Base-by-base conservation (phyloP, 2,888 invertebrate genomes). In the Timema podura region DNA sequence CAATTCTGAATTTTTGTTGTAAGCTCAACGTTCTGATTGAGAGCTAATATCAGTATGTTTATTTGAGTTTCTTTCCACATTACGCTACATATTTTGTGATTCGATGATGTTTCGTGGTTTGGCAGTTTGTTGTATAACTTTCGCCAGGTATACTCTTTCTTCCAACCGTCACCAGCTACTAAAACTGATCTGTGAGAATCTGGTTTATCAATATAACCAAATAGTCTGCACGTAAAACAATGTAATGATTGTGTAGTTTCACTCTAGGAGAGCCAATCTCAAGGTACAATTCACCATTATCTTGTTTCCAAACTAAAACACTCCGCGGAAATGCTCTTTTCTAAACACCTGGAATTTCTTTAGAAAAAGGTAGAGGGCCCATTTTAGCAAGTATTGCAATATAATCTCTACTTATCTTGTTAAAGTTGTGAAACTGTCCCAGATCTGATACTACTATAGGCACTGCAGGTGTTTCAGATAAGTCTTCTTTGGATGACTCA, bases 271-370 rank as follows among this genome's bases (percentile, higher is more conserved):
- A 54, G 54, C 54, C 54, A 54, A 16, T 54, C 54, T 54, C 54
- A 16, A 54, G 54, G 54, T 54, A 54, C 54, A 54, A 54, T 54
- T 54, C 54, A 54, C 54, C 54, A 54, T 54, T 54, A 54, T 13
- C 54, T 54, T 10, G 54, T 54, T 54, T 54, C 54, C n/a, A 54
- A 54, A 54, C 54, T 54, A 54, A 54, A 16, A 54, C 54, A 10
- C 54, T 54, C 10, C 54, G 54, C 54, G 54, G 54, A 54, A 54
- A 54, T 54, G 54, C 54, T 54, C 54, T 10, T 54, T 13, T 54
- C 11, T 16, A 6, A 7, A 15, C 54, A 54, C 54, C 11, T 6
- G 54, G 54, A 10, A 7, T 54, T 54, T 54, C 5, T 54, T 54
- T 5, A 54, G 54, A 16, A 54, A 54, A 54, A 54, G 54, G 10